Evolutionary conservation across 2,888 invertebrate species (phyloP).

Genomic region (Hololepta plana): DNA sequence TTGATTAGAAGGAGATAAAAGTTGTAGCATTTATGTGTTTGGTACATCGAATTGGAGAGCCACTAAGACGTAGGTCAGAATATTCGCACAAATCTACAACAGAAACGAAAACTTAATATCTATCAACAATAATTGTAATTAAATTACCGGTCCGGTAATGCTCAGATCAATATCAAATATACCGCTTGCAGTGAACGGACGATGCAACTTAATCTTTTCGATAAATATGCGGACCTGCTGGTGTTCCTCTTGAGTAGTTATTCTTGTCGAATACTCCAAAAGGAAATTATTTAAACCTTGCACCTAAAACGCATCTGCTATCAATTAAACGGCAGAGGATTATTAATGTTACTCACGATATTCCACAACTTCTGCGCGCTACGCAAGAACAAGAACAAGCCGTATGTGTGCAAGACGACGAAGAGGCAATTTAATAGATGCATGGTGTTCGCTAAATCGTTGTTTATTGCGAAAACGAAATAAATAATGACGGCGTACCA

Average conservation of each 20-base stretch:
- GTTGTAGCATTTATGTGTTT: constrained; percentile 13
- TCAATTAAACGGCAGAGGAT: not conserved
- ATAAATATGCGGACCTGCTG: constrained; percentile 25
- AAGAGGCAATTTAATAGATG: constrained; percentile 22
- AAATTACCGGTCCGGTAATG: constrained; percentile 23
- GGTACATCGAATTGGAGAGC: constrained; percentile 26
- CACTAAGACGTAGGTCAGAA: constrained; percentile 26
- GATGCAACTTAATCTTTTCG: constrained; percentile 22
- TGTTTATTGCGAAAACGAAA: constrained; percentile 16
- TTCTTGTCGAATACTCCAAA: constrained; percentile 23
- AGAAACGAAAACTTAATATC: constrained; percentile 6
- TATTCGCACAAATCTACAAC: constrained; percentile 25
- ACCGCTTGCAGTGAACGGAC: constrained; percentile 23
- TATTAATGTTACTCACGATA: constrained; percentile 17
- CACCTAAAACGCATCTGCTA: constrained; percentile 15
- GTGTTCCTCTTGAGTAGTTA: constrained; percentile 19
- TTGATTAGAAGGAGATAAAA: too few relatives aligned
- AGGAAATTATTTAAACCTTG: constrained; percentile 20
- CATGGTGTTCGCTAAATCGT: constrained; percentile 17
- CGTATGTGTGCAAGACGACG: constrained; percentile 20
- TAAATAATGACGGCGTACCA: constrained; percentile 25
- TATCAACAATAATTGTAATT: not conserved
- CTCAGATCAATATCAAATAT: constrained; percentile 24
- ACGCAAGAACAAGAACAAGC: constrained; percentile 21
- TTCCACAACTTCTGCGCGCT: constrained; percentile 22